A percentile compares a stretch with the other conserved stretches of the same genome.
These are phyloP conservation scores for Anneissia japonica DNA, from an alignment of 35 echinoderm and acorn worm genomes.

Conservation along the genomic window DNA sequence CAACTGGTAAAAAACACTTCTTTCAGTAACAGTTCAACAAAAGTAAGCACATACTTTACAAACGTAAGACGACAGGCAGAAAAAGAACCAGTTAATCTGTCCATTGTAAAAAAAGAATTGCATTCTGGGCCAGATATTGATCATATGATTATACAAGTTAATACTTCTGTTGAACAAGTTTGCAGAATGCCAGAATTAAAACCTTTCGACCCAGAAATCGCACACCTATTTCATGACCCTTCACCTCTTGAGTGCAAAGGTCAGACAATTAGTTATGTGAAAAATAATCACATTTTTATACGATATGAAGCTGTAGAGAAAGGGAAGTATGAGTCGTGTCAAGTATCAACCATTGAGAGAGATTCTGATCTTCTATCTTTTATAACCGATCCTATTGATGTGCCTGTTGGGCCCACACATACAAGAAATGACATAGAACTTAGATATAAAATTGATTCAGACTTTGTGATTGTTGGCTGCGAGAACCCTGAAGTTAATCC, in stretches of 20 bases:
- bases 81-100: neutral
- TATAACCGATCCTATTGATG: constrained; percentile 8
- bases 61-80: neutral
- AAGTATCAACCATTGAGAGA: constrained; percentile 13
- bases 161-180: neutral
- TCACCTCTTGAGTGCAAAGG: constrained; percentile 26
- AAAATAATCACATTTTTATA: neutral
- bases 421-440: neutral
- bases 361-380: neutral
- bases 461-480: constrained; percentile 31
- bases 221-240: constrained; percentile 4
- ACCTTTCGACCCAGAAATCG: constrained; percentile 25
- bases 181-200: constrained; percentile 34
- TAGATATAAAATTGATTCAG: neutral
- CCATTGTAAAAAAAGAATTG: neutral
- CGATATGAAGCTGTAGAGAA: neutral
- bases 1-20: neutral
- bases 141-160: neutral
- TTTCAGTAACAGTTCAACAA: too few relatives aligned
- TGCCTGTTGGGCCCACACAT: neutral
- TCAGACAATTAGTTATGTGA: neutral
- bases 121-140: neutral
- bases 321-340: constrained; percentile 7
- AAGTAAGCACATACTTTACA: too few relatives aligned
- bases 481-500: neutral